These are phyloP conservation scores for Diadema setosum DNA, from an alignment of 35 echinoderm and acorn worm species.

Conservation along the genomic window DNA sequence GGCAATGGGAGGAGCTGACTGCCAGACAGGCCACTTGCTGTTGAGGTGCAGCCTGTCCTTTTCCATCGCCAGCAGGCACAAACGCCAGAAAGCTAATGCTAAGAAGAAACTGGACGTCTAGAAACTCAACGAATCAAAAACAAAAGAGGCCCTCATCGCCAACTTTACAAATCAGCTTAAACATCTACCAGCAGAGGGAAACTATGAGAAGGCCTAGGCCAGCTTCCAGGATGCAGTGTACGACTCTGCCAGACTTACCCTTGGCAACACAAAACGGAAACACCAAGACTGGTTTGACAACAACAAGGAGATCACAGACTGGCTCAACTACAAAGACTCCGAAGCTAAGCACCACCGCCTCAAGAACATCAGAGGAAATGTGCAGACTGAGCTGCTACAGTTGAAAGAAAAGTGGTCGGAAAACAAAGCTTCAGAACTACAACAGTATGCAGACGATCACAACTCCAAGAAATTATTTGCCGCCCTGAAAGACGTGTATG, in stretches of 20 bases:
- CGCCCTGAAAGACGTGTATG: background rate
- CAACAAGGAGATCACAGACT: background rate
- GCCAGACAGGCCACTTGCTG: no score
- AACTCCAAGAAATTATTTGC: background rate
- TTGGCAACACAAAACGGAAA: background rate
- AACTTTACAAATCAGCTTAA: no score
- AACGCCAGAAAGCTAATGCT: no score
- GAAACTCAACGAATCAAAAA: no score
- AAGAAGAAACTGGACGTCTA: no score
- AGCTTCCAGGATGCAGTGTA: no score
- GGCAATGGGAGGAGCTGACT: no score
- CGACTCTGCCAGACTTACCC: background rate
- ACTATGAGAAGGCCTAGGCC: background rate
- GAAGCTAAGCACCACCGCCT: background rate
- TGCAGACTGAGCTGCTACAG: background rate
- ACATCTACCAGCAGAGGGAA: background rate
- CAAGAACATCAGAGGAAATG: background rate
- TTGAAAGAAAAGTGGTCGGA: background rate
- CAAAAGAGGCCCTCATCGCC: no score
- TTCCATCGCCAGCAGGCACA: no score
- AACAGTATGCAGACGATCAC: background rate
- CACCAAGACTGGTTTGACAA: constrained; percentile 13
- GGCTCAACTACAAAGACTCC: background rate
- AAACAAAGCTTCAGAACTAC: background rate
- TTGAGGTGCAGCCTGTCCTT: no score